These are phyloP conservation scores for Oceanodroma leucorhoa DNA, from an alignment of 2,797 vertebrate genomes.

Conservation along the genomic window DNA sequence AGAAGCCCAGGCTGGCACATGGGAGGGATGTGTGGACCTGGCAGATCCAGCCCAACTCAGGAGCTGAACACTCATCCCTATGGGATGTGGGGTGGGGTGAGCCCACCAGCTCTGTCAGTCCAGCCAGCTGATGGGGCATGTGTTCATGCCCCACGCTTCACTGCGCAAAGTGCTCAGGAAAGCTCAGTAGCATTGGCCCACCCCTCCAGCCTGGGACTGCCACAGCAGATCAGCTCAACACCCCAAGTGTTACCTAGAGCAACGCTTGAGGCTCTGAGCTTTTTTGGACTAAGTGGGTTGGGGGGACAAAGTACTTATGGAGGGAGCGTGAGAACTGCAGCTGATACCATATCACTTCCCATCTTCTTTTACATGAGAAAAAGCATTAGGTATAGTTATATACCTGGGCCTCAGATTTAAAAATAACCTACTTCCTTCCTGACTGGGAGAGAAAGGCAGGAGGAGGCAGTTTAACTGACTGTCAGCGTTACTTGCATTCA, in stretches of 20 bases:
- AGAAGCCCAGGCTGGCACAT: background rate
- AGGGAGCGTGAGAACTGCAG: background rate
- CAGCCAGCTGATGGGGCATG: background rate
- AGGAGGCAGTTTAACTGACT: background rate
- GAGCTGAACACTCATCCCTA: background rate
- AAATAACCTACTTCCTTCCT: conserved; percentile 60
- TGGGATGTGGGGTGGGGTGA: background rate
- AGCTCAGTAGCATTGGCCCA: fast-evolving
- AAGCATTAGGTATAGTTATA: background rate
- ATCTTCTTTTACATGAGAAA: background rate
- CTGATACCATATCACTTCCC: background rate
- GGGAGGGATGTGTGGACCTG: fast-evolving
- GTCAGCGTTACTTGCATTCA: background rate
- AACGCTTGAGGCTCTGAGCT: fast-evolving
- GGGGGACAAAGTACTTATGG: background rate
- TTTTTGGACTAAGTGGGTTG: no score
- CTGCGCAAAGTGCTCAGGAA: background rate
- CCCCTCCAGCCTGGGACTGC: fast-evolving
- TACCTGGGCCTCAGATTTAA: conserved; percentile 40
- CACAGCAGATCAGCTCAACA: background rate
- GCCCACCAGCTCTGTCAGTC: background rate
- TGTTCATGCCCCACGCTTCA: fast-evolving
- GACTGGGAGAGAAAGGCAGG: background rate
- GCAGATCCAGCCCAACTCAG: background rate
- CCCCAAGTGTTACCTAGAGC: background rate